phyloP scores from a whole-genome alignment of 2,113 vertebrate species.

The Heptranchias perlo region DNA sequence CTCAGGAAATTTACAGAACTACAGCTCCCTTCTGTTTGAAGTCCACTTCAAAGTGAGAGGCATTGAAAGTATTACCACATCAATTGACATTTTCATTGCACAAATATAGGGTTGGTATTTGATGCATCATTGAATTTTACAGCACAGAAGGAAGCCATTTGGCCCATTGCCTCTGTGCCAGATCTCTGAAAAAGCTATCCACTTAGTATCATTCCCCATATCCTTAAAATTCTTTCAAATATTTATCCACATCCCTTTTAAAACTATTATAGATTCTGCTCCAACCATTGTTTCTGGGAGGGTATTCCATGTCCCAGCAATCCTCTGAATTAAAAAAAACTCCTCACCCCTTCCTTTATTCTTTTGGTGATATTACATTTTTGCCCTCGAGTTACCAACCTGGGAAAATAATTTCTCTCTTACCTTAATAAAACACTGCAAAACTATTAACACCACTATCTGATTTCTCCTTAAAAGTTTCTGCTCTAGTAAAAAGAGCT shows the following conservation, averaged over 20 bases:
- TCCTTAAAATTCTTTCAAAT: neutral
- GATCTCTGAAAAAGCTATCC: neutral
- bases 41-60: neutral
- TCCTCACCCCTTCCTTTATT: too few relatives aligned
- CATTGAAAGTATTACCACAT: neutral
- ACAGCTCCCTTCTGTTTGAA: neutral
- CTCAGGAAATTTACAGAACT: too few relatives aligned
- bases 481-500: too few relatives aligned
- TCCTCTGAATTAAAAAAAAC: too few relatives aligned
- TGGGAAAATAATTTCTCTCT: too few relatives aligned
- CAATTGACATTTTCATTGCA: neutral
- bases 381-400: too few relatives aligned
- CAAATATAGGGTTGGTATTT: neutral
- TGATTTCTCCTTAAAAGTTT: too few relatives aligned
- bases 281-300: too few relatives aligned
- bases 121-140: neutral
- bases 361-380: too few relatives aligned
- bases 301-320: too few relatives aligned
- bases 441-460: too few relatives aligned
- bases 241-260: neutral
- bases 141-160: neutral
- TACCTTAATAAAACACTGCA: too few relatives aligned
- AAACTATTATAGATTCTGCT: neutral
- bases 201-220: neutral
- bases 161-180: neutral